Base-by-base conservation (phyloP, 2,888 invertebrate genomes). In the Coremacera marginata region DNA sequence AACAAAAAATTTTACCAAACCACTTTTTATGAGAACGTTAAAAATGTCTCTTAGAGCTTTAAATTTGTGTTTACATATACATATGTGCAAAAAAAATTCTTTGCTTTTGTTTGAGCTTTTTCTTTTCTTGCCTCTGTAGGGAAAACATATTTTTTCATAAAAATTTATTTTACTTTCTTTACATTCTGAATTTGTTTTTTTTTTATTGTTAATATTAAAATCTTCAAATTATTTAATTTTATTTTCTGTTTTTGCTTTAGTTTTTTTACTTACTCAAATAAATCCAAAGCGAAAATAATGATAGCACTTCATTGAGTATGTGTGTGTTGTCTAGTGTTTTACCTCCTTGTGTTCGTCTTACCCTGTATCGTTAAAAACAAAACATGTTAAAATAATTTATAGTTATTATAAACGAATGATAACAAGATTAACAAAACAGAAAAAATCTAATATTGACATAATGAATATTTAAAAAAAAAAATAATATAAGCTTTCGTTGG, bases 241-340 rank as follows among this genome's bases (percentile, higher is more conserved):
- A 31, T 37, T 78, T 80, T 73, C 14, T 11, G 75, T 74, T 22
- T 55, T 76, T 55, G 5, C 27, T 52, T 73, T 60, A 14, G 5
- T 79, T 72, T 63, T 78, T 8, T 57, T 65, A 75, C 52, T 78
- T 70, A 63, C 71, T 82, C 71, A 76, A 78, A 82, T 79, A 82
- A 83, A 86, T 84, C 86, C 85, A 86, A 84, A 88, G 86, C 87
- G 86, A 86, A 85, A 83, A 86, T 87, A 88, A 89, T 89, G 89
- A 89, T 89, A 89, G 89, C 88, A 89, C 89, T 88, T 88, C 89
- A 89, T 90, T 88, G 89, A 89, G 89, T 88, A 88, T 95, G 95
- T 95, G 95, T 95, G 95, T 95, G 94, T 95, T 94, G 95, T 95
- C 95, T 95, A 94, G 94, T 94, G 94, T 94, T 93, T 91, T 92